A percentile compares a stretch with the other conserved stretches of the same genome.
Conservation (phyloP, 1,140 invertebrate species). For the Manduca sexta region DNA sequence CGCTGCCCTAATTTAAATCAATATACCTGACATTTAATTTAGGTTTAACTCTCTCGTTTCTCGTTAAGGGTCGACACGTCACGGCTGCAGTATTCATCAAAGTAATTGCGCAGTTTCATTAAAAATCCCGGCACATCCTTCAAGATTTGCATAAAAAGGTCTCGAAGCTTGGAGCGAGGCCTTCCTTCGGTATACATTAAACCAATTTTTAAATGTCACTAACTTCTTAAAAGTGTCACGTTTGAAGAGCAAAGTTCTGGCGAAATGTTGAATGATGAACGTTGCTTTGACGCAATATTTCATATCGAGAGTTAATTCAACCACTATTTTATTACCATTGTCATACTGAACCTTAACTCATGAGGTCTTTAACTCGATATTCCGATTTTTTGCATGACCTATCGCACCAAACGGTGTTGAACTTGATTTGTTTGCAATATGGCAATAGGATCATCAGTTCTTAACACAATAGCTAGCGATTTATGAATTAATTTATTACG, state of each 20-base stretch:
- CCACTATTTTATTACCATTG: no score
- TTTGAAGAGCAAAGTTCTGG: constrained; percentile 24
- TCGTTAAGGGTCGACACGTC: constrained; percentile 26
- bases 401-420: no score
- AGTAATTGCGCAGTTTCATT: constrained; percentile 60
- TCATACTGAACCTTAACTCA: no score
- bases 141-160: constrained; percentile 64
- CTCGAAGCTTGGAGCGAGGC: constrained; percentile 25
- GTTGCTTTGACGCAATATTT: background rate
- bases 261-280: constrained; percentile 7
- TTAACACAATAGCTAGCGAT: no score
- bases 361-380: no score
- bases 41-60: constrained; percentile 16
- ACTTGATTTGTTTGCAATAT: no score
- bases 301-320: no score
- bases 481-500: no score
- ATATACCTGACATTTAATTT: constrained; percentile 32
- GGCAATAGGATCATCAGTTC: no score
- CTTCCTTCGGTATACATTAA: constrained; percentile 36
- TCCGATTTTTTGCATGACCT: no score
- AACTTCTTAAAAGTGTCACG: constrained; percentile 30
- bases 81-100: constrained; percentile 56
- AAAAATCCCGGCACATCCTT: constrained; percentile 55
- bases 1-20: constrained; percentile 32
- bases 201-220: constrained; percentile 47